These are phyloP conservation scores for Theocolax elegans DNA, from an alignment of 1,140 invertebrate genomes.

Conservation along the genomic window DNA sequence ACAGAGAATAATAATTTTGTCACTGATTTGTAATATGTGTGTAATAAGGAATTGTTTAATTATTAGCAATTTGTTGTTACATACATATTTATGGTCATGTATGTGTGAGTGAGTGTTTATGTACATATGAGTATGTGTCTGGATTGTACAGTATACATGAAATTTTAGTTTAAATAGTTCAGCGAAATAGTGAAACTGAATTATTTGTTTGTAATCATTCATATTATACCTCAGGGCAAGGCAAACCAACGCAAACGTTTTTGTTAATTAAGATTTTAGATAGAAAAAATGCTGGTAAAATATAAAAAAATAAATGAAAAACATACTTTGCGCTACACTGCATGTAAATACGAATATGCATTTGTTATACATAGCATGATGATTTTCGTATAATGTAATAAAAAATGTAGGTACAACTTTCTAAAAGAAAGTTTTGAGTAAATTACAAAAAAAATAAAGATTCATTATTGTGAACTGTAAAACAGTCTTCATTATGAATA, in stretches of 20 bases:
- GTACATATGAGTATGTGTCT: too few relatives aligned
- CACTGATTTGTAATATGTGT: too few relatives aligned
- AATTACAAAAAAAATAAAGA: slow-evolving; percentile 46
- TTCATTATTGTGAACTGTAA: slow-evolving; percentile 51
- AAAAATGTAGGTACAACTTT: slow-evolving; percentile 29
- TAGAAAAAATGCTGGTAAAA: slow-evolving; percentile 20
- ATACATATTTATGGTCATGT: too few relatives aligned
- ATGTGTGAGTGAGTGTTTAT: too few relatives aligned
- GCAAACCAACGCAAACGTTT: slow-evolving; percentile 34
- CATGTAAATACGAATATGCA: slow-evolving; percentile 18
- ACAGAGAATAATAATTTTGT: too few relatives aligned
- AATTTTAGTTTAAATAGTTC: too few relatives aligned
- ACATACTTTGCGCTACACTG: slow-evolving; percentile 23
- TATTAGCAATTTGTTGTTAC: too few relatives aligned
- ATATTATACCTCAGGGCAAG: slow-evolving; percentile 31
- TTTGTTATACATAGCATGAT: slow-evolving; percentile 18
- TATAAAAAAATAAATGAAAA: slow-evolving; percentile 9
- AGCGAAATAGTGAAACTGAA: neutral
- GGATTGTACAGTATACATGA: too few relatives aligned
- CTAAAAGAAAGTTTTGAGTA: slow-evolving; percentile 24
- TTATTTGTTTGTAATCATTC: too few relatives aligned
- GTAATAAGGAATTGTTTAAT: too few relatives aligned
- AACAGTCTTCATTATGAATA: slow-evolving; percentile 51
- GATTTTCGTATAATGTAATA: slow-evolving; percentile 15
- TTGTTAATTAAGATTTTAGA: slow-evolving; percentile 35